Evolutionary conservation across 2,888 invertebrate species (phyloP), one percentile per base, ranked within the genome.

Genomic region (Branchellion lobata): DNA sequence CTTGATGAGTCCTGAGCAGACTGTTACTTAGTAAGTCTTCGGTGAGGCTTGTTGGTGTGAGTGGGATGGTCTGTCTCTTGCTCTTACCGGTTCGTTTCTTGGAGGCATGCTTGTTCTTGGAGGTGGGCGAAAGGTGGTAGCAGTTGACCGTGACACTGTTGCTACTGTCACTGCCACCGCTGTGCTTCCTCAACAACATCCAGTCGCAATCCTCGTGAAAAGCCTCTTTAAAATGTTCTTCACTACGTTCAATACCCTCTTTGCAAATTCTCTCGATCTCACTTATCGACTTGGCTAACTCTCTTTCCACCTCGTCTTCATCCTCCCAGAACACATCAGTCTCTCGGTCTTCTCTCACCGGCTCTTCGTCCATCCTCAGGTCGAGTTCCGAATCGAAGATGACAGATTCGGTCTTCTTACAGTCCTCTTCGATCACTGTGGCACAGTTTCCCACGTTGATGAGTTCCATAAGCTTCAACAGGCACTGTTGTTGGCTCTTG

Each of bases 401-500:
- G 85, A 85, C 93, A 91, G 93, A 93, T 86, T 94, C 94, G 83
- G 92, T 92, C 91, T 92, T 88, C 92, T 93, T 24, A 92, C 92
- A 86, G 73, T 87, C 87, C 1, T 85, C 85, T 68, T 86, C 86
- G 36, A 86, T 84, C n/a, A 85, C 84, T 5, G 84, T 83, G 61
- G 84, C 92, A 86, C 96, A 96, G 88, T 95, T 95, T 87, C 96
- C 96, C 86, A 96, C 92, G 88, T 95, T 94, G 84, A 96, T 90
- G 87, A 95, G 95, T 88, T 96, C 96, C 80, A 96, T 89, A 5
- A 96, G 93, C 87, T 96, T 96, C 89, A 95, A 94, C 77, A 96
- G 89, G 18, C 95, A 94, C 88, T 95, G 94, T 87, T 96, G 96
- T 88, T 96, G 96, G 86, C 95, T 93, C 88, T 96, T 96, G 90